Conservation (phyloP, 1,140 invertebrate genomes). For the Drosophila mojavensis region DNA sequence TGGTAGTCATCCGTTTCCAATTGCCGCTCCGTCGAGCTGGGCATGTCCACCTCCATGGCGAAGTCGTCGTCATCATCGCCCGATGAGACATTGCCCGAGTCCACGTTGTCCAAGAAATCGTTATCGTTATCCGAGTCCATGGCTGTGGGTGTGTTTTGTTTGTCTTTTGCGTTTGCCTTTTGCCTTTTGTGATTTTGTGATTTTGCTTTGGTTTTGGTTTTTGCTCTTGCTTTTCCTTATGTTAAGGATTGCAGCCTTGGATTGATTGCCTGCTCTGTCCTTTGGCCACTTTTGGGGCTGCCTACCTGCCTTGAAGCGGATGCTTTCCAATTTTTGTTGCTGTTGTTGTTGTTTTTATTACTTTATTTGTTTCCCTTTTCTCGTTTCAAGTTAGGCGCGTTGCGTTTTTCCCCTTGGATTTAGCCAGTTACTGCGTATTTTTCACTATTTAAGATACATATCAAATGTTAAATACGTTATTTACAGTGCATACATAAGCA, state of each 20-base stretch:
- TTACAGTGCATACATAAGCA: slow-evolving; percentile 16
- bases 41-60: slow-evolving; percentile 94
- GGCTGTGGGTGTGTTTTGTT: neutral
- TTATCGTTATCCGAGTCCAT: slow-evolving; percentile 94
- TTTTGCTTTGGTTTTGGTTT: slow-evolving; percentile 8
- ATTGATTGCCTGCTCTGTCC: slow-evolving; percentile 19
- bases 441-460: slow-evolving; percentile 32
- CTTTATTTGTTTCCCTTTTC: neutral
- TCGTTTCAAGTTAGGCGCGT: slow-evolving; percentile 12
- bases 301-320: neutral
- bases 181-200: slow-evolving; percentile 1
- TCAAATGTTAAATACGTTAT: slow-evolving; percentile 19
- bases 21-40: slow-evolving; percentile 87
- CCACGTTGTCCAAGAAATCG: slow-evolving; percentile 93
- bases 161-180: neutral
- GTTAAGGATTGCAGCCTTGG: neutral
- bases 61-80: slow-evolving; percentile 94
- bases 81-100: slow-evolving; percentile 95
- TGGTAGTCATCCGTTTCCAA: slow-evolving; percentile 95
- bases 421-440: slow-evolving; percentile 36
- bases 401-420: neutral
- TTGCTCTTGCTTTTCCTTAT: neutral
- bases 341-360: slow-evolving; percentile 5
- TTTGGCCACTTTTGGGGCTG: neutral
- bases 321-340: slow-evolving; percentile 1